Evolutionary conservation across 2,888 invertebrate species (phyloP), one percentile per base, ranked within the genome.

Genomic region (Ectemnius cavifrons): DNA sequence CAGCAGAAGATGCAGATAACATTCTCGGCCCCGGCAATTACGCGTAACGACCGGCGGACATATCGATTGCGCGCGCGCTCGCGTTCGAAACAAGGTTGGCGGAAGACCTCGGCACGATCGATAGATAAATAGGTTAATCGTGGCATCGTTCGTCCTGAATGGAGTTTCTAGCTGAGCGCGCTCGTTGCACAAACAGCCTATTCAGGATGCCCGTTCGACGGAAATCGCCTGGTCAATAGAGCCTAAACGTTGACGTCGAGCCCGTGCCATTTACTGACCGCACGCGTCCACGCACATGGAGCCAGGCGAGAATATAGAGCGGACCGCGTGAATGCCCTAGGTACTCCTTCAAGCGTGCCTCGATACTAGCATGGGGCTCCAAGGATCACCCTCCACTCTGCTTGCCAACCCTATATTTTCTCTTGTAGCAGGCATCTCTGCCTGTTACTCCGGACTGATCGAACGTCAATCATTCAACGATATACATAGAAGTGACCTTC

Each of bases 171-270:
- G 64, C 62, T 62, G 65, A 63, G 47, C 23, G 49, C 47, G 27
- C 18, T 57, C 64, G 58, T 61, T 64, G 57, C 70, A 75, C 75
- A 78, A 78, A 79, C 74, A 76, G 66, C 28, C 80, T 81, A 82
- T 84, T 81, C 81, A 77, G 73, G 75, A 77, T 79, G 68, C 75
- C 73, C 67, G 65, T 71, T 79, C 81, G 79, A 77, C 83, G 84
- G 86, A 85, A 87, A 85, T 87, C 82, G 78, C 82, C 82, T 75
- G 85, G 67, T 83, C 79, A 80, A 84, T 75, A 78, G 81, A 80
- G 71, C 78, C 79, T 74, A 80, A 84, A 84, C 79, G 75, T 59
- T 78, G 76, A 77, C 79, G 79, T 77, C 73, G 75, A 57, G 71
- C 77, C 52, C 74, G 27, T 60, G 28, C 64, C 64, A 49, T 61